Evolutionary conservation across 2,888 invertebrate genomes (phyloP), one percentile per base, ranked within the genome.

Genomic region (Ormyrus thymus): DNA sequence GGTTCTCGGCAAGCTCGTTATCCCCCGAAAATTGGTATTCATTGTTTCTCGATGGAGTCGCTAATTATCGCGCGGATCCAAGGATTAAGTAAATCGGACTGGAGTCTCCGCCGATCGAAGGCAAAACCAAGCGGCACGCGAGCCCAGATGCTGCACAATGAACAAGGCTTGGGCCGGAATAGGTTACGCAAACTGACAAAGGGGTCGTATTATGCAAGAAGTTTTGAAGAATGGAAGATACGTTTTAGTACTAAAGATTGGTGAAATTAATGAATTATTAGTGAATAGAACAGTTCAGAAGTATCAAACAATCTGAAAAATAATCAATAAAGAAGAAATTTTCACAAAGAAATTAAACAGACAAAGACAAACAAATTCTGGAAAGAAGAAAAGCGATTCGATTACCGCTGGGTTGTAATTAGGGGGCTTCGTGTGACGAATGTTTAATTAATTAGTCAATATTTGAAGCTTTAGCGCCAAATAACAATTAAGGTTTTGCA

Each of bases 51-150:
- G 83, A 83, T 84, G 84, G 85, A 77, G 81, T 81, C 69, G 84
- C 85, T 86, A 86, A 86, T 86, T 86, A 86, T 84, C 84, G 61
- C 78, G 70, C 76, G 80, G 29, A 48, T 15, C 45, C 53, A 51
- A 82, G 85, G 85, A 86, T 86, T 86, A 86, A 86, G 84, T 83
- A 83, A 84, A 86, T 86, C 85, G 85, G 80, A 48, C n/a, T 46
- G 13, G 48, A 43, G n/a, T 59, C 46, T 51, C 5, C 10, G 9
- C 43, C 50, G 48, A 55, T 50, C 66, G 46, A 69, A 13, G 58
- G n/a, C 43, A 65, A 56, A 29, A 29, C 29, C 29, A 29, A 29
- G 29, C 29, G 29, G 29, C 29, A 29, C 29, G 29, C 59, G 11
- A 11, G 56, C 13, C 29, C 4, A 61, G 62, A 66, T 13, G 50